Conservation (phyloP, 2,797 vertebrate species). For the Chelon labrosus region DNA sequence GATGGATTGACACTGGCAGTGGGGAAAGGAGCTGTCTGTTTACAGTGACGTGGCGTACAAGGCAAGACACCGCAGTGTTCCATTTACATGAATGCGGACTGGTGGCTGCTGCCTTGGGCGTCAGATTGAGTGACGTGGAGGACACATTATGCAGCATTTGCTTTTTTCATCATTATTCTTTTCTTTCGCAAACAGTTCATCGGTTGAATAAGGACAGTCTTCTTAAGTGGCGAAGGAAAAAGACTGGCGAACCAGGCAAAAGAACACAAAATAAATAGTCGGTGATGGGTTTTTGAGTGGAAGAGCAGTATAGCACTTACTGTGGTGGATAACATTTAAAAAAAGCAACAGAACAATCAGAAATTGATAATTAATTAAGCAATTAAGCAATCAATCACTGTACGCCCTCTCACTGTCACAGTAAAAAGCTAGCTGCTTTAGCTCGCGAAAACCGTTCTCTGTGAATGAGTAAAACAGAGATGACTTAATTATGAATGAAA, state of each 20-base stretch:
- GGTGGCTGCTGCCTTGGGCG: slow-evolving; percentile 68
- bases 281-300: neutral
- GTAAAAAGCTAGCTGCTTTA: slow-evolving; percentile 25
- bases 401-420: neutral
- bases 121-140: slow-evolving; percentile 56
- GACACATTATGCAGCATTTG: slow-evolving; percentile 61
- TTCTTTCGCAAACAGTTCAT: slow-evolving; percentile 53
- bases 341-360: slow-evolving; percentile 21
- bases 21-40: slow-evolving; percentile 50
- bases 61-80: slow-evolving; percentile 47
- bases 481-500: slow-evolving; percentile 80
- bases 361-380: slow-evolving; percentile 6
- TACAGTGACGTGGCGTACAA: slow-evolving; percentile 51
- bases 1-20: slow-evolving; percentile 58
- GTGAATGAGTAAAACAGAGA: slow-evolving; percentile 28
- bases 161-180: slow-evolving; percentile 33
- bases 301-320: slow-evolving; percentile 1
- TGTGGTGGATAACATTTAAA: neutral
- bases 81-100: slow-evolving; percentile 60
- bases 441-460: slow-evolving; percentile 27
- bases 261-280: too few relatives aligned
- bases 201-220: slow-evolving; percentile 41
- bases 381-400: neutral
- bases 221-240: slow-evolving; percentile 21
- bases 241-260: neutral